These are phyloP conservation scores for Agrochola lychnidis DNA, from an alignment of 2,888 invertebrate genomes.

Conservation along the genomic window DNA sequence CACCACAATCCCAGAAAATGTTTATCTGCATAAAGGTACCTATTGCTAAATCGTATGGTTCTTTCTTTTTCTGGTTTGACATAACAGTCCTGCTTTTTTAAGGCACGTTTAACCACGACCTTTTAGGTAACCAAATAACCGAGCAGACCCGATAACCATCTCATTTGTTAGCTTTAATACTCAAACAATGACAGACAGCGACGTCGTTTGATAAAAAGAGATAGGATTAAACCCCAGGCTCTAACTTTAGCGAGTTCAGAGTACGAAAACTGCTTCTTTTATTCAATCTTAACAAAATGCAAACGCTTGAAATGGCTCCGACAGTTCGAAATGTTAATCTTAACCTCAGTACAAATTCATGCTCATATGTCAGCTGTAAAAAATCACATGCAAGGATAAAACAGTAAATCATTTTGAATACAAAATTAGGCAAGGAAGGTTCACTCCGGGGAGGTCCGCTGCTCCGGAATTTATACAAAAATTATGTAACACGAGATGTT, in stretches of 20 bases:
- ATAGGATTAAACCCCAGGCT: background rate
- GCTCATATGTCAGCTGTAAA: slow-evolving; percentile 44
- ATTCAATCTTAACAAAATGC: slow-evolving; percentile 7
- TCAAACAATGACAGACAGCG: slow-evolving; percentile 14
- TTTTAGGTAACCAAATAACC: slow-evolving; percentile 14
- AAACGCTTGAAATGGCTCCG: slow-evolving; percentile 1
- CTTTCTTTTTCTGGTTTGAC: background rate
- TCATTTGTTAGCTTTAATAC: slow-evolving; percentile 31
- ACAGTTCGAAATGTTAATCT: slow-evolving; percentile 29
- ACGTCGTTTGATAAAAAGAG: slow-evolving; percentile 28
- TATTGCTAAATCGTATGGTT: background rate
- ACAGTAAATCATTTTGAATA: slow-evolving; percentile 66
- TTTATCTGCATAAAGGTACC: background rate
- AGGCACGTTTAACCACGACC: slow-evolving; percentile 18
- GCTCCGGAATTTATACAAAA: slow-evolving; percentile 60
- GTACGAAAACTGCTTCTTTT: background rate
- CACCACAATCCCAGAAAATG: background rate
- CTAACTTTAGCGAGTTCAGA: slow-evolving; percentile 4
- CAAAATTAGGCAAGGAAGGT: slow-evolving; percentile 62
- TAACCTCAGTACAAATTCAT: slow-evolving; percentile 43
- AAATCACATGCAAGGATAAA: slow-evolving; percentile 58
- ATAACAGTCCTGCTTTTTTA: slow-evolving; percentile 3
- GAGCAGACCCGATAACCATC: slow-evolving; percentile 28
- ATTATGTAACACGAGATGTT: slow-evolving; percentile 54
- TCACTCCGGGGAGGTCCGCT: slow-evolving; percentile 54